Base-by-base conservation (phyloP, 92 coral and sea anemone species). In the Phenganax stokvisi region DNA sequence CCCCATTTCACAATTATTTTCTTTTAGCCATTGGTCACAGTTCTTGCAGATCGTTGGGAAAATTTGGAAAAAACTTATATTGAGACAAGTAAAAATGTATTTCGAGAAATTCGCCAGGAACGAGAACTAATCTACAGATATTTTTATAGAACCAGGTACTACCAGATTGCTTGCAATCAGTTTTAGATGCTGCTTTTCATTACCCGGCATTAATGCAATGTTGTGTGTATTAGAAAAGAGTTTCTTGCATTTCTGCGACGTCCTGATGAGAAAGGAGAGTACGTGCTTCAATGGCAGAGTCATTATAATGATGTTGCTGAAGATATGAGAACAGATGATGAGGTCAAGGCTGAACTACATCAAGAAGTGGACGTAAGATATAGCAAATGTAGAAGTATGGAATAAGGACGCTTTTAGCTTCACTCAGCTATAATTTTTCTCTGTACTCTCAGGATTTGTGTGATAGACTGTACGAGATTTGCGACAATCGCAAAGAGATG, bases 401-500 rank as follows among this genome's bases (percentile, higher is more conserved):
- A 13, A 9, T 6, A 68, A 17, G 29, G 12, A 53, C 54, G 17
- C 15, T 28, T 72, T 82, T 5, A 37, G 31, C 20, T 60, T n/a
- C 4, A 53, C 53, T 15, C 30, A 7, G 57, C 11, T 10, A 54
- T 9, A 62, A 54, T 16, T 52, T 17, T 57, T 28, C 31, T 0
- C 12, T 53, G 75, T 71, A 54, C 1, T 54, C 58, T 3, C 67
- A 94, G 98, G 98, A 94, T 86, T 74, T 94, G 57, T 92, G 96
- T 62, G 98, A 94, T 76, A 90, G 98, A 16, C 91, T 94, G 53
- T 80, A 92, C 79, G 97, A 92, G 69, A 92, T 94, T 87, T 94
- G 98, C 77, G 98, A 94, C 51, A 94, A 86, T 74, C 97, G 98
- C 10, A 94, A 94, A 77, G 98, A 94, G 75, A 74, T 94, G 89